Conservation (phyloP, 2,797 vertebrate genomes). For the Merluccius polli region DNA sequence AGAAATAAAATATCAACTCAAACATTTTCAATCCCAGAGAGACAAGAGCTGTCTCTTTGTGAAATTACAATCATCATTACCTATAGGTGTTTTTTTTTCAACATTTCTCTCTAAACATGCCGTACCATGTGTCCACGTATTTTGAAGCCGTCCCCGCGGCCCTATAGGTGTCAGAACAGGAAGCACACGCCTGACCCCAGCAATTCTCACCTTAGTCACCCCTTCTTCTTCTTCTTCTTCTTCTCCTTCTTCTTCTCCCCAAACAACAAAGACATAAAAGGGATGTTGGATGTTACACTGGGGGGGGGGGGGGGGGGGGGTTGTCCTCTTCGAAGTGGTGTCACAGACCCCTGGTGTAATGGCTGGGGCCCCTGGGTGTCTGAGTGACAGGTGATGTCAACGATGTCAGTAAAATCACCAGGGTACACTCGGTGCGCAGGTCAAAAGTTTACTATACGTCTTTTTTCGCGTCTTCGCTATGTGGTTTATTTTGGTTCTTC, state of each 20-base stretch:
- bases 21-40: not conserved
- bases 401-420: constrained; percentile 1
- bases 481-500: no score
- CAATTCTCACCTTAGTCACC: constrained; percentile 44
- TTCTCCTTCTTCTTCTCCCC: constrained; percentile 11
- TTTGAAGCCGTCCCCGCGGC: constrained; percentile 18
- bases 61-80: no score
- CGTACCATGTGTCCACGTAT: constrained; percentile 14
- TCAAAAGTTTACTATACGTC: not conserved
- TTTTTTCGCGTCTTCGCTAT: not conserved
- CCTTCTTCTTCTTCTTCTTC: not conserved
- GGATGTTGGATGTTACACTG: constrained; percentile 44
- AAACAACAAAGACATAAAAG: constrained; percentile 60
- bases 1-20: not conserved
- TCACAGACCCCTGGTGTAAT: constrained; percentile 46
- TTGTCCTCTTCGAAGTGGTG: constrained; percentile 36
- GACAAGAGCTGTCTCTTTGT: not conserved
- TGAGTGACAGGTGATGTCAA: constrained; percentile 37
- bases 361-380: constrained; percentile 35
- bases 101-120: not conserved
- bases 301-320: constrained; percentile 6
- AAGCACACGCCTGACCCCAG: constrained; percentile 52
- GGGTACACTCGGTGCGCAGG: constrained; percentile 6
- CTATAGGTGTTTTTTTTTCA: no score
- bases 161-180: constrained; percentile 58